Base-by-base conservation (phyloP, 1,140 invertebrate genomes). In the Carcinoscorpius rotundicauda region DNA sequence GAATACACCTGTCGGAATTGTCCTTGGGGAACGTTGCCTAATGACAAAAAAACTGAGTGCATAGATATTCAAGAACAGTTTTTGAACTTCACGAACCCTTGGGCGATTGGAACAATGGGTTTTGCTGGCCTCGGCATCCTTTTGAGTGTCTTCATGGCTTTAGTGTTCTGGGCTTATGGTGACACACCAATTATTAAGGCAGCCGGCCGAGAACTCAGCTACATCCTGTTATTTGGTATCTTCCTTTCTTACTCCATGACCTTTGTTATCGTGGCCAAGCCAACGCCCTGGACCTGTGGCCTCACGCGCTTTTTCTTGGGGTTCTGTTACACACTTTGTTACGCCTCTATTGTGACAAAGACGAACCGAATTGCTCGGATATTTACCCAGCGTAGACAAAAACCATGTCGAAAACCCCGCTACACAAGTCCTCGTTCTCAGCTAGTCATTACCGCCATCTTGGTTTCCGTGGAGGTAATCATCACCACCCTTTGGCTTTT, bases 121-220 rank as follows among this genome's bases (percentile, higher is more conserved):
- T 79, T 83, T 56, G 76, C 82, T 57, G 81, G 86, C 4, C 81
- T 84, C 6, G 91, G 91, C 49, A 88, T 92, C 65, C 75, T 91
- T 61, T 80, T 91, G 64, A 90, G 87, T 0, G 75, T 85, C 68
- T 86, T 85, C 73, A 83, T 87, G 3, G 80, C 80, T 5, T 78
- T 81, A 5, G 82, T 87, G 3, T 87, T 88, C 72, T 84, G 86
- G 71, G 80, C 78, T 2, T 82, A 88, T 72, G 66, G 73, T 57
- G 76, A 79, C 51, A 84, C 82, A 0, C 82, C 82, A 4, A 77
- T 84, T 57, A 82, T 84, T 62, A 84, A 84, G 67, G 82, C 82
- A 0, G 79, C 82, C 0, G 82, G 82, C 0, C 73, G 82, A 8
- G 82, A 84, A 66, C 70, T 75, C 4, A 78, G 76, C 63, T 76